Base-by-base conservation (phyloP, 2,113 vertebrate species). In the Thymallus thymallus region DNA sequence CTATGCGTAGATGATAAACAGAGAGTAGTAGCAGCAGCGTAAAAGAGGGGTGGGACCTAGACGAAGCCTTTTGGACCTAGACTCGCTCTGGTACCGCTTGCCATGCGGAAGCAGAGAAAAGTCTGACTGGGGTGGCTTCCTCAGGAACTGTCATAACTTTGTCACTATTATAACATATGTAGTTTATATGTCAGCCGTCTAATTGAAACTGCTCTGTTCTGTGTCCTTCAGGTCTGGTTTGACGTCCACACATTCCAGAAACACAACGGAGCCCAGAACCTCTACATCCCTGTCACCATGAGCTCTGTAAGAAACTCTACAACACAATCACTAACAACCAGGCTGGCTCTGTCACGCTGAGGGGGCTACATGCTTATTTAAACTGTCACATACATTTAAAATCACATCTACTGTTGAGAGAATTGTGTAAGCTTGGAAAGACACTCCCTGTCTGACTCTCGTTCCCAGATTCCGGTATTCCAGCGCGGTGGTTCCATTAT, bases 401-500 rank as follows among this genome's bases (percentile, higher is more conserved):
- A 41, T 41, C 9, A 41, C 35, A 41, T 41, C 35, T 41, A 9
- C 35, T 41, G 9, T 41, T 10, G 35, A 41, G 35, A 41, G 35
- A 41, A 41, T 41, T 41, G 35, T 41, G 35, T 41, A 41, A 14
- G 29, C 24, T 18, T 14, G 16, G 16, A 51, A 5, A 30, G 7
- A 32, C 63, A 30, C n/a, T 60, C n/a, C 1, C 16, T 58, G 18
- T n/a, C 9, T 60, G 18, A 58, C 20, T 60, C 56, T 60, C n/a
- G 6, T 74, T 48, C 5, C 32, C 82, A 97, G 96, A 93, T 96
- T 74, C 96, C 96, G 0, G 95, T 95, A 72, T 97, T 95, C 86
- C 96, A 97, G 77, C 93, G 95, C 0, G 96, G 96, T 0, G 96
- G 96, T 22, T 95, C 95, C 1, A 92, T 97, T 1, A 93, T 97